Percentiles rank a stretch among this genome's conserved stretches.
Conservation (phyloP, 2,113 vertebrate species). For the Thinocorus orbignyianus region DNA sequence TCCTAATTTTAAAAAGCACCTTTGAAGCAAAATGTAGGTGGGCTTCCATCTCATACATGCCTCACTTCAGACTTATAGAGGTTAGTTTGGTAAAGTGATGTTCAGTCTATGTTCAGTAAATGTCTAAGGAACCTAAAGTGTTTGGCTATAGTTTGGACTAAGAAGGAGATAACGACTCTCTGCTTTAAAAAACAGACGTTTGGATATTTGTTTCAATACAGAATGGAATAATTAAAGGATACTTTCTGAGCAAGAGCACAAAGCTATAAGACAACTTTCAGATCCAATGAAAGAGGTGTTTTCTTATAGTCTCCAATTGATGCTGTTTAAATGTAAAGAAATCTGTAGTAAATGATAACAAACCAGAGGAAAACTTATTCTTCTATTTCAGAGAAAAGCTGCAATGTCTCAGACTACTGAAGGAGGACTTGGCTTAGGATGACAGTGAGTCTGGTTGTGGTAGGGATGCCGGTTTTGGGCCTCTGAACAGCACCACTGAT, state of each 20-base stretch:
- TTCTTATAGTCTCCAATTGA: neutral
- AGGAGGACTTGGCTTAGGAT: neutral
- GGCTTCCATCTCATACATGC: accelerated
- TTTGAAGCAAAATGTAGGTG: neutral
- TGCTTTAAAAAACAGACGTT: neutral
- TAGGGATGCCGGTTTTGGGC: neutral
- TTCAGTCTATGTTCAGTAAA: no score
- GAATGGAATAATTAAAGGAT: neutral
- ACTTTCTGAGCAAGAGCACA: neutral
- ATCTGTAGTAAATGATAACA: neutral
- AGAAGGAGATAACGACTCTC: neutral
- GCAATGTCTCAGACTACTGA: neutral
- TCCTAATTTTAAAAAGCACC: neutral
- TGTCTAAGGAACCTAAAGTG: neutral
- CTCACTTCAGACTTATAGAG: neutral
- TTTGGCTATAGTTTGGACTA: neutral
- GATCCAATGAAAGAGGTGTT: neutral
- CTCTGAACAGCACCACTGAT: neutral
- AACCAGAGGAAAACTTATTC: neutral
- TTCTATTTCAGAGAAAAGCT: neutral
- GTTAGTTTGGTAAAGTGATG: neutral
- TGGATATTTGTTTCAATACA: neutral
- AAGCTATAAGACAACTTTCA: neutral
- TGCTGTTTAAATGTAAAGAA: neutral
- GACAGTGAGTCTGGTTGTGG: neutral